Evolutionary conservation across 2,797 vertebrate species (phyloP).

Genomic region (Gadopsis bispinosus): DNA sequence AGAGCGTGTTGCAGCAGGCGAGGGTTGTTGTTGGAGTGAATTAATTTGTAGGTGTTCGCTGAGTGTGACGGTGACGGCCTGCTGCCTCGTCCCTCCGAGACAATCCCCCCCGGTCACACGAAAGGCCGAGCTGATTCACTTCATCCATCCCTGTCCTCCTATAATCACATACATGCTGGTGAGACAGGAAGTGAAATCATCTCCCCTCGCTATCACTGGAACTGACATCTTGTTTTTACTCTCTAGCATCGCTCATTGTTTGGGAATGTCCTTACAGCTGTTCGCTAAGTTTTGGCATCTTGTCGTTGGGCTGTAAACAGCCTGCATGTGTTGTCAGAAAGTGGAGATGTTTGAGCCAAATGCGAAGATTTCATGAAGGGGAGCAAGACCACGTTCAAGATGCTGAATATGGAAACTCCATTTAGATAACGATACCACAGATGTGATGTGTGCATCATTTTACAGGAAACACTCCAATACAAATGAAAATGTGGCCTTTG

Average conservation of each 20-base stretch:
- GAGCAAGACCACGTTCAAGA: not conserved
- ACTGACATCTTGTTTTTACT: conserved; percentile 22
- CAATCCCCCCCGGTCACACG: conserved; percentile 26
- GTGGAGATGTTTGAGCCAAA: conserved; percentile 9
- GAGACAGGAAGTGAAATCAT: conserved; percentile 31
- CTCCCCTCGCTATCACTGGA: conserved; percentile 31
- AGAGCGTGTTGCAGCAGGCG: conserved; percentile 83
- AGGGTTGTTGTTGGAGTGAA: conserved; percentile 76
- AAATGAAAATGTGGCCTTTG: not conserved
- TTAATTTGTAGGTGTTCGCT: conserved; percentile 76
- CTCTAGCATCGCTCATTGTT: conserved; percentile 31
- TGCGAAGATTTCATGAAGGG: conserved; percentile 3
- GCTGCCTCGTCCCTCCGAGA: conserved; percentile 41
- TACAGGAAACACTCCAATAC: not conserved
- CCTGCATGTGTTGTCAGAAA: conserved; percentile 37
- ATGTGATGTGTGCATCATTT: not conserved
- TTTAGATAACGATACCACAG: not conserved
- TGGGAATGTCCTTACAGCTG: conserved; percentile 35
- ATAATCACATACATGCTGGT: conserved; percentile 59
- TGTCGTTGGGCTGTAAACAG: conserved; percentile 17
- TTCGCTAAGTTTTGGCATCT: conserved; percentile 16
- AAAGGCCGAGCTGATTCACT: conserved; percentile 40
- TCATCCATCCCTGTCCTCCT: conserved; percentile 25
- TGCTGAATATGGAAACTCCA: not conserved
- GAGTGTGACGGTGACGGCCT: conserved; percentile 35